Conservation (phyloP, 2,888 invertebrate genomes). For the Drosophila incognita region DNA sequence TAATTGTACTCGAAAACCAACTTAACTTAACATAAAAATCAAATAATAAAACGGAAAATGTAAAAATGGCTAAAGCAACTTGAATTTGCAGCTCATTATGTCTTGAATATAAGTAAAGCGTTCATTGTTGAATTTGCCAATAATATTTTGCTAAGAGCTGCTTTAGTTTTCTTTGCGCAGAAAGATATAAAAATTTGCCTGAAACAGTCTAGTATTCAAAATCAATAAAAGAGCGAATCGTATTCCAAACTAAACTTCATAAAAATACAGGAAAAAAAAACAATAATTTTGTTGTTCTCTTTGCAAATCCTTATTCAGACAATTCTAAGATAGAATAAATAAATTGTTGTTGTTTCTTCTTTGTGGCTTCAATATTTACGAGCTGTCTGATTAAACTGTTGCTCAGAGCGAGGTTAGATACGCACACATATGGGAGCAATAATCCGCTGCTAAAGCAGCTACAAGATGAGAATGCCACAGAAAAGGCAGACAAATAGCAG, state of each 20-base stretch:
- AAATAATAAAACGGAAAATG: not conserved
- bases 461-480: not conserved
- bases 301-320: slow-evolving; percentile 35
- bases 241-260: not conserved
- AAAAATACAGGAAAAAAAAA: not conserved
- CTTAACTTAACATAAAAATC: not conserved
- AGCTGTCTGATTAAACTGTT: slow-evolving; percentile 63
- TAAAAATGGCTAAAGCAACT: not conserved
- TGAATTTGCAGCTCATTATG: not conserved
- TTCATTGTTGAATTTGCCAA: not conserved
- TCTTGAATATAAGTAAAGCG: not conserved
- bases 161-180: not conserved
- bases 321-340: slow-evolving; percentile 31
- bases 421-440: slow-evolving; percentile 44
- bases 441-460: slow-evolving; percentile 40
- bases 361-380: slow-evolving; percentile 55
- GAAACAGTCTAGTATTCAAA: not conserved
- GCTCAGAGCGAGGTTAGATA: slow-evolving; percentile 35
- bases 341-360: slow-evolving; percentile 43
- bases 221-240: not conserved
- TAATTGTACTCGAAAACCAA: not conserved
- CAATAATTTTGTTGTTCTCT: not conserved
- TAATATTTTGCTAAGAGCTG: not conserved
- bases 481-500: slow-evolving; percentile 9
- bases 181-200: not conserved